Percentiles rank a stretch among this genome's conserved stretches.
phyloP scores from a whole-genome alignment of 1,140 invertebrate genomes.

The Scylla paramamosain region DNA sequence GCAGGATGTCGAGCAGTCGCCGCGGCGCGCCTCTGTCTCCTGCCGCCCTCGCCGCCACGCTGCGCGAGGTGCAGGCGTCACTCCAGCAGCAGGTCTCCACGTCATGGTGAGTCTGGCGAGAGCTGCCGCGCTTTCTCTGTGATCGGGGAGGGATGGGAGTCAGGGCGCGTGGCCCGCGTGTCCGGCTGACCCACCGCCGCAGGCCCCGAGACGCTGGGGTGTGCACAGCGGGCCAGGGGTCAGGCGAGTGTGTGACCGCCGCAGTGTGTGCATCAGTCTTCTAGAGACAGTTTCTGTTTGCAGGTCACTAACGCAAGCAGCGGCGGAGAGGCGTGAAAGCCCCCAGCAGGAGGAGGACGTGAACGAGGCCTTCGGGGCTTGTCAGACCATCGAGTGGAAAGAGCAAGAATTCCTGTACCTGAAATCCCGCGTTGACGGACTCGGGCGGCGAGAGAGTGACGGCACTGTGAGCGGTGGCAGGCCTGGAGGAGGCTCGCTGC shows the following conservation, averaged over 20 bases:
- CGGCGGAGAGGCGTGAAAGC: background rate
- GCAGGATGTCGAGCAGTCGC: conserved; percentile 25
- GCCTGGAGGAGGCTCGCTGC: background rate
- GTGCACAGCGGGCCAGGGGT: background rate
- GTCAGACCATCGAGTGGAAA: conserved; percentile 71
- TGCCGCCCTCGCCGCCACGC: background rate
- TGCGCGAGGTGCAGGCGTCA: conserved; percentile 32
- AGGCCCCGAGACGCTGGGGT: background rate
- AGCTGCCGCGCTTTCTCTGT: background rate
- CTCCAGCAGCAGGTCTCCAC: background rate
- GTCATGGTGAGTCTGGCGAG: background rate
- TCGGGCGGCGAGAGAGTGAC: conserved; percentile 33
- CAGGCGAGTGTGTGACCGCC: background rate
- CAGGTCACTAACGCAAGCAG: background rate
- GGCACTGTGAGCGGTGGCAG: background rate
- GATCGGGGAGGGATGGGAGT: background rate
- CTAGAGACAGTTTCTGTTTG: background rate
- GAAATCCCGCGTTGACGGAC: conserved; percentile 53
- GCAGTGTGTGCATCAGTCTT: background rate
- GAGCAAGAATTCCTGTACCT: conserved; percentile 68
- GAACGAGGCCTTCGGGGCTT: conserved; percentile 65
- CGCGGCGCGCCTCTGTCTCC: conserved; percentile 30
- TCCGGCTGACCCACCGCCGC: background rate
- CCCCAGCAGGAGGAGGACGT: conserved; percentile 52
- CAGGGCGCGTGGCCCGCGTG: background rate